Conservation (phyloP, 2,888 invertebrate genomes). For the Cotesia congregata region DNA sequence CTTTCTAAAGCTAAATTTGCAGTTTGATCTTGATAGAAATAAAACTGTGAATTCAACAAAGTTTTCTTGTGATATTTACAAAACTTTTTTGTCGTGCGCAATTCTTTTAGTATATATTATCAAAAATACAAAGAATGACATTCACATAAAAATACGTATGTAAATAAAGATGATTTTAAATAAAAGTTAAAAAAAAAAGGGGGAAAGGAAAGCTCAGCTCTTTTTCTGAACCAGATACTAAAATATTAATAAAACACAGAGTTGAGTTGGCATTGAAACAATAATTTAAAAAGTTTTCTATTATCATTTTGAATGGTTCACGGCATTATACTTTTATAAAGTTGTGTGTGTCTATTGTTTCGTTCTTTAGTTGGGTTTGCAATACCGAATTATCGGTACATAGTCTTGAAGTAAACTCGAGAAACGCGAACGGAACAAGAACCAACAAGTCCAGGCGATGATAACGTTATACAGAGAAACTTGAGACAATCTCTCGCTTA, state of each 20-base stretch:
- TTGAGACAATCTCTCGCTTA: slow-evolving; percentile 32
- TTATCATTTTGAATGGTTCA: slow-evolving; percentile 62
- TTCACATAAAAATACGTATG: background rate
- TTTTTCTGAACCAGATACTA: background rate
- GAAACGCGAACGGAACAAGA: slow-evolving; percentile 15
- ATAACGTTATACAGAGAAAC: slow-evolving; percentile 36
- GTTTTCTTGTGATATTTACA: too few species aligned
- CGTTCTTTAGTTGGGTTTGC: slow-evolving; percentile 20
- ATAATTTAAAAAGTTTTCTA: slow-evolving; percentile 55
- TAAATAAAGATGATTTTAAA: background rate
- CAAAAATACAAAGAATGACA: background rate
- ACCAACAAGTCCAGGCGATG: slow-evolving; percentile 33
- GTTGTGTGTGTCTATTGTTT: background rate
- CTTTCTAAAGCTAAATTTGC: too few species aligned
- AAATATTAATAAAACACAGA: background rate
- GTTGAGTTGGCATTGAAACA: slow-evolving; percentile 12
- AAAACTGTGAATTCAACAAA: too few species aligned
- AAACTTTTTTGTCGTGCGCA: background rate
- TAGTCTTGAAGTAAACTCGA: slow-evolving; percentile 44
- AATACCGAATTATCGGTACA: slow-evolving; percentile 36
- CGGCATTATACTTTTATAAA: slow-evolving; percentile 24
- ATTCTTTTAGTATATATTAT: background rate
- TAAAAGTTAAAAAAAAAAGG: background rate
- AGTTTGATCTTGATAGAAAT: too few species aligned
- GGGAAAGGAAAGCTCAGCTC: background rate